These are phyloP conservation scores for Phymastichus coffea DNA, from an alignment of 1,140 invertebrate species.

Conservation along the genomic window DNA sequence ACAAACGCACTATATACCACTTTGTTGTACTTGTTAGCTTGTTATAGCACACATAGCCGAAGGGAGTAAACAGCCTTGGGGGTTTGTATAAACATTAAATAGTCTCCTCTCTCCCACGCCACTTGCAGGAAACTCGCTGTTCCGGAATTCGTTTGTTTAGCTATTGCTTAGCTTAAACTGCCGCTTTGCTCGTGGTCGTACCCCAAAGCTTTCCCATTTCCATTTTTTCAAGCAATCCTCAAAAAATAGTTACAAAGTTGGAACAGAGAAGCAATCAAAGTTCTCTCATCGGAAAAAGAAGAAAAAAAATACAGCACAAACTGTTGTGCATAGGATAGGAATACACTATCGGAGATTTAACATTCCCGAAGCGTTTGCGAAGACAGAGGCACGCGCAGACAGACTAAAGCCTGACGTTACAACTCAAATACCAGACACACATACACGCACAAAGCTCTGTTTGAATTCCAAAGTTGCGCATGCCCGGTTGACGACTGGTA, in stretches of 20 bases:
- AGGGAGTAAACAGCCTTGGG: slow-evolving; percentile 10
- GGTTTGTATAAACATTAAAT: slow-evolving; percentile 7
- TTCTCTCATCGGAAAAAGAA: too few relatives aligned
- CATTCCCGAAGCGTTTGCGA: slow-evolving; percentile 36
- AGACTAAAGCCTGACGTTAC: slow-evolving; percentile 13
- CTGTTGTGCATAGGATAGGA: too few relatives aligned
- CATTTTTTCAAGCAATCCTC: too few relatives aligned
- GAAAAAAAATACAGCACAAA: too few relatives aligned
- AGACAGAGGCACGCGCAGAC: neutral
- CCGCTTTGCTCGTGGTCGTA: too few relatives aligned
- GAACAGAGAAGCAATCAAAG: too few relatives aligned
- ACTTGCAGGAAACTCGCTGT: neutral
- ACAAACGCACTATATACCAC: too few relatives aligned
- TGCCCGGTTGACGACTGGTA: slow-evolving; percentile 36
- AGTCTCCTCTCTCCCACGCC: neutral
- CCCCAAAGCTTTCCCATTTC: too few relatives aligned
- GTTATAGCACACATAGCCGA: too few relatives aligned
- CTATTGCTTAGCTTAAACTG: too few relatives aligned
- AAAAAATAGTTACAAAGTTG: too few relatives aligned
- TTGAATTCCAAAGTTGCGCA: slow-evolving; percentile 42
- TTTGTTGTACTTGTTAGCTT: too few relatives aligned
- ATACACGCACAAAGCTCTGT: slow-evolving; percentile 26
- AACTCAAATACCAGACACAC: slow-evolving; percentile 34
- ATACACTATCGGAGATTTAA: slow-evolving; percentile 35
- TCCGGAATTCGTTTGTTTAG: neutral